Percentiles rank a stretch among this genome's conserved stretches.
phyloP scores from a whole-genome alignment of 2,797 vertebrate species.

The Enteromius treurensis region DNA sequence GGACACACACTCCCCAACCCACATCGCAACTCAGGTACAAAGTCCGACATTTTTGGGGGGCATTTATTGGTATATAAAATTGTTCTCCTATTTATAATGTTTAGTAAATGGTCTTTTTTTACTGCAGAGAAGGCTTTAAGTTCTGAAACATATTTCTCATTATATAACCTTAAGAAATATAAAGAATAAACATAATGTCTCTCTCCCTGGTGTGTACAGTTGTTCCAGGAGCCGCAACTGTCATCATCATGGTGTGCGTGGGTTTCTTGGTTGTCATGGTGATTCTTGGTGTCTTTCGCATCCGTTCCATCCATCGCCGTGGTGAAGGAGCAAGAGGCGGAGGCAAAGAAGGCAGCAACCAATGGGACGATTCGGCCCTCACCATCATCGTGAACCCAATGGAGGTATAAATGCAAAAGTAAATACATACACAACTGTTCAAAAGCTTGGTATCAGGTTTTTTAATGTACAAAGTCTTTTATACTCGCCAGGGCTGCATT shows the following conservation, averaged over 20 bases:
- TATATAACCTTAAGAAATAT: background rate
- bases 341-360: constrained; percentile 84
- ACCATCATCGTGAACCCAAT: constrained; percentile 99
- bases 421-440: background rate
- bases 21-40: constrained; percentile 89
- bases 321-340: constrained; percentile 76
- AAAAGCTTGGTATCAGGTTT: background rate
- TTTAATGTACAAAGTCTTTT: background rate
- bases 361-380: constrained; percentile 97
- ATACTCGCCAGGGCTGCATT: background rate
- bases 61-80: background rate
- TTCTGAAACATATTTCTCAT: constrained; percentile 4
- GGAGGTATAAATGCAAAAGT: constrained; percentile 82
- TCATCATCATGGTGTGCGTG: constrained; percentile 98
- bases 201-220: constrained; percentile 70
- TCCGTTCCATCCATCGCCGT: constrained; percentile 92
- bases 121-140: background rate
- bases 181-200: constrained; percentile 20
- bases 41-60: background rate
- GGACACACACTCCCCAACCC: constrained; percentile 91
- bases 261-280: constrained; percentile 98
- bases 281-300: constrained; percentile 92
- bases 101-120: background rate
- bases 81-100: background rate
- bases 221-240: constrained; percentile 93